These are phyloP conservation scores for Mustelus asterias DNA, from an alignment of 2,113 vertebrate species.

Conservation along the genomic window DNA sequence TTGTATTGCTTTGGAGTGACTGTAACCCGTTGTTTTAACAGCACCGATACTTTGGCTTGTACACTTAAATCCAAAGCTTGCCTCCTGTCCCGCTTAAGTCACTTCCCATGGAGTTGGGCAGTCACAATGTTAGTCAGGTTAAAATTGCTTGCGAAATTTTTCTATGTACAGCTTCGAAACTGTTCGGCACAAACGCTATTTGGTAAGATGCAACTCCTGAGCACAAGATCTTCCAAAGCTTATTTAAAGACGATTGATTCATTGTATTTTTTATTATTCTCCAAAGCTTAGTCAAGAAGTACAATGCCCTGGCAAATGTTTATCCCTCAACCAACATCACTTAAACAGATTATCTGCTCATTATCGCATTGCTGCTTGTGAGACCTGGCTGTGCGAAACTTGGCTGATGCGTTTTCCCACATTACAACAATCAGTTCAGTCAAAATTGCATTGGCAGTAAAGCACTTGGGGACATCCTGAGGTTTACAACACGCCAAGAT, in stretches of 20 bases:
- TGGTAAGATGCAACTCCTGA: neutral
- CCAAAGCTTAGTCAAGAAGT: neutral
- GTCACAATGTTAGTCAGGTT: neutral
- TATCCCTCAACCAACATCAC: constrained; percentile 8
- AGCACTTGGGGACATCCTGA: neutral
- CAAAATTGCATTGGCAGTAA: neutral
- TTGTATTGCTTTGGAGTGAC: constrained; percentile 43
- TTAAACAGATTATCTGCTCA: constrained; percentile 12
- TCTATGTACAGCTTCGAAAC: neutral
- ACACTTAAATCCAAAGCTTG: constrained; percentile 42
- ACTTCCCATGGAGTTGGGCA: constrained; percentile 52
- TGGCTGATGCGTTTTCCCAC: neutral
- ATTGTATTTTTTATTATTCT: neutral
- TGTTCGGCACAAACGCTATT: neutral
- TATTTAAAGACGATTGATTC: neutral
- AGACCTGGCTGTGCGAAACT: neutral
- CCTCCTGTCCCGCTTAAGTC: constrained; percentile 43
- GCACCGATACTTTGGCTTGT: constrained; percentile 47
- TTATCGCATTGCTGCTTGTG: neutral
- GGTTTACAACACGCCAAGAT: neutral
- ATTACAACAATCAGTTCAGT: neutral
- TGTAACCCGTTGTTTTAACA: constrained; percentile 32
- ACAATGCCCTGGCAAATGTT: neutral
- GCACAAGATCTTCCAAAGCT: too few species aligned
- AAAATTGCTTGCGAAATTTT: neutral